These are phyloP conservation scores for Dasyurus viverrinus DNA, from an alignment of 2,113 vertebrate genomes.

Conservation along the genomic window DNA sequence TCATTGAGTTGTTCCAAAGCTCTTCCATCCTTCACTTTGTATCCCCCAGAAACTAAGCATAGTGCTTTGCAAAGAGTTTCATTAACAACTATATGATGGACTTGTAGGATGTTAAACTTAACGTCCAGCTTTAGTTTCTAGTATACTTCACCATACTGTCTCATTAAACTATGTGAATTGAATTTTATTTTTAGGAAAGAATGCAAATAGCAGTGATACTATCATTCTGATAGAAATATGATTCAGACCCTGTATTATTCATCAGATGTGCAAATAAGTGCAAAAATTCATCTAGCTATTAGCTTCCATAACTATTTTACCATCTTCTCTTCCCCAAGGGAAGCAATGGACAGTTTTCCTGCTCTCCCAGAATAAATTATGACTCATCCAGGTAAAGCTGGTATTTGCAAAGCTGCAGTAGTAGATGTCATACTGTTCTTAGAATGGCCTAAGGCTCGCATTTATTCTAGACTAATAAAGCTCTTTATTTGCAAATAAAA, in stretches of 20 bases:
- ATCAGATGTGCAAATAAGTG: conserved; percentile 55
- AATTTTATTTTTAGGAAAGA: conserved; percentile 61
- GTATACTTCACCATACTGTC: not conserved
- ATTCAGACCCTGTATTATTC: conserved; percentile 52
- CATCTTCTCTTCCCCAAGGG: conserved; percentile 34
- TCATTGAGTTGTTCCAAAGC: not conserved
- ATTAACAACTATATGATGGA: not conserved
- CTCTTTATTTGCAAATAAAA: conserved; percentile 1
- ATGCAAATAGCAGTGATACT: not conserved
- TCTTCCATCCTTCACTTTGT: not conserved
- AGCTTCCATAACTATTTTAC: conserved; percentile 44
- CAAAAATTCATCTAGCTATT: conserved; percentile 30
- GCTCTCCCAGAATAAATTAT: not conserved
- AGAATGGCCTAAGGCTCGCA: not conserved
- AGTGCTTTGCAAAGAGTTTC: not conserved
- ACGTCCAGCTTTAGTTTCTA: not conserved
- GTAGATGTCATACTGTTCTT: not conserved
- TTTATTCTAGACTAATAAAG: not conserved
- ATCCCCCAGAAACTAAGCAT: not conserved
- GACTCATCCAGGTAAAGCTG: not conserved
- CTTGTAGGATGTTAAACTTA: not conserved
- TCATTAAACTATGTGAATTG: conserved; percentile 45
- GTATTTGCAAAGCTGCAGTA: conserved; percentile 1
- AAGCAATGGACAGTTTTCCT: conserved; percentile 16
- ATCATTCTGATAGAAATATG: conserved; percentile 43